Conservation (phyloP, 1,140 invertebrate species). For the Scaptomyza pallida region DNA sequence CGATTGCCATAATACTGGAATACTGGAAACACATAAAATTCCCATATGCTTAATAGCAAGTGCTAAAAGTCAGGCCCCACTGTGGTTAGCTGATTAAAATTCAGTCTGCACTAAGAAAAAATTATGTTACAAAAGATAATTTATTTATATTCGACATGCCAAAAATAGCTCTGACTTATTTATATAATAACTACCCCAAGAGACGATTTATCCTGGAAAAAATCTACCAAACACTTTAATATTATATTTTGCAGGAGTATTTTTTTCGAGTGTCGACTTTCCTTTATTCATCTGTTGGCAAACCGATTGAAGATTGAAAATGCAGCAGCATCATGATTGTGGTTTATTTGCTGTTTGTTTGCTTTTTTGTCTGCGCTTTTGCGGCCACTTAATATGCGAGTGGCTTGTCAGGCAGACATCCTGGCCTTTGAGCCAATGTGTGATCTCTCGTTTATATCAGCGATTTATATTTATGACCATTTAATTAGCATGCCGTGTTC, state of each 20-base stretch:
- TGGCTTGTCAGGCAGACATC: conserved; percentile 30
- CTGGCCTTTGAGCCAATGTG: conserved; percentile 35
- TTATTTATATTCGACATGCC: no score
- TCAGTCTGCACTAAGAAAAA: no score
- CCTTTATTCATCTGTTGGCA: conserved; percentile 11
- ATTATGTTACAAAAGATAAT: no score
- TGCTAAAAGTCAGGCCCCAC: no score
- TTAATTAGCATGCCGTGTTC: conserved; percentile 60
- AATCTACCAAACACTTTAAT: no score
- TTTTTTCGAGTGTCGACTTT: neutral
- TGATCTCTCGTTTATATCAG: conserved; percentile 41
- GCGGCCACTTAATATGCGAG: conserved; percentile 2
- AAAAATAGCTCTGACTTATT: neutral
- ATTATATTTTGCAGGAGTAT: neutral
- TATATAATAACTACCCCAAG: no score
- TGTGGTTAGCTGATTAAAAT: no score
- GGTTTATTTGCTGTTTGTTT: conserved; percentile 13
- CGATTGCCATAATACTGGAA: no score
- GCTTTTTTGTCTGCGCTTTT: conserved; percentile 15
- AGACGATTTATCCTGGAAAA: no score
- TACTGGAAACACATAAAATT: no score
- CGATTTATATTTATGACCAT: conserved; percentile 45
- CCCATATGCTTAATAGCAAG: no score
- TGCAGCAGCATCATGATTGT: conserved; percentile 39
- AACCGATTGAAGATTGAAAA: conserved; percentile 17